phyloP scores from a whole-genome alignment of 2,113 vertebrate species.

The Eublepharis macularius region DNA sequence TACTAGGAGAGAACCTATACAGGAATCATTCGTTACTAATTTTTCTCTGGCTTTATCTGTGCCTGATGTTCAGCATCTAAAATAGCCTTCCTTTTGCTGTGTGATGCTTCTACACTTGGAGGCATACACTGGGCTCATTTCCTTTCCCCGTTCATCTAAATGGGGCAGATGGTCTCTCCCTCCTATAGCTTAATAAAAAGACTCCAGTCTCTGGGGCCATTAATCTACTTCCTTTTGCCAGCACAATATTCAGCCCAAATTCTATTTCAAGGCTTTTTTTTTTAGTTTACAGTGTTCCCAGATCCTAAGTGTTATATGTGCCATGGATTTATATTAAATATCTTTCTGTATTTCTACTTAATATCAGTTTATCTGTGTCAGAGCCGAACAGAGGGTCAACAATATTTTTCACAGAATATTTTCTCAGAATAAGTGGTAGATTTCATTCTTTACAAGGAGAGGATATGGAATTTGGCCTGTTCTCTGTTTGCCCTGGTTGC shows the following conservation, averaged over 20 bases:
- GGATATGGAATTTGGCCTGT: not conserved
- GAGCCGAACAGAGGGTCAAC: not conserved
- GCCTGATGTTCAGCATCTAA: not conserved
- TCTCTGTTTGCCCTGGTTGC: not conserved
- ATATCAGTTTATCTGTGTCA: constrained; percentile 28
- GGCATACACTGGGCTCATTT: constrained; percentile 25
- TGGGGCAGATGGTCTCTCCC: not conserved
- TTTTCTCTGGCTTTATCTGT: constrained; percentile 1
- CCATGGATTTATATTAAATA: constrained; percentile 21
- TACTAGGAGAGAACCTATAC: not conserved
- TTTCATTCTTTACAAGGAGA: not conserved
- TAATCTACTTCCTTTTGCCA: constrained; percentile 7
- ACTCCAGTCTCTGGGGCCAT: not conserved
- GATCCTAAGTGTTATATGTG: not conserved
- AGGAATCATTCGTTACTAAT: not conserved
- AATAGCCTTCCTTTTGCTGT: not conserved
- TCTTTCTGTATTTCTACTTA: not conserved
- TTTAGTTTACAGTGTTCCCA: constrained; percentile 13
- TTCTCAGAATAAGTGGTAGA: not conserved
- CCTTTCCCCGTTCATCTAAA: constrained; percentile 23
- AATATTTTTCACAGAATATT: constrained; percentile 3
- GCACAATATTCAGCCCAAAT: constrained; percentile 23
- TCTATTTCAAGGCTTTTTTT: constrained; percentile 16
- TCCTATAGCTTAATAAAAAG: constrained; percentile 20
- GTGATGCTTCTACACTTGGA: constrained; percentile 20